Conservation (phyloP, 2,888 invertebrate genomes). For the Corythucha ciliata region DNA sequence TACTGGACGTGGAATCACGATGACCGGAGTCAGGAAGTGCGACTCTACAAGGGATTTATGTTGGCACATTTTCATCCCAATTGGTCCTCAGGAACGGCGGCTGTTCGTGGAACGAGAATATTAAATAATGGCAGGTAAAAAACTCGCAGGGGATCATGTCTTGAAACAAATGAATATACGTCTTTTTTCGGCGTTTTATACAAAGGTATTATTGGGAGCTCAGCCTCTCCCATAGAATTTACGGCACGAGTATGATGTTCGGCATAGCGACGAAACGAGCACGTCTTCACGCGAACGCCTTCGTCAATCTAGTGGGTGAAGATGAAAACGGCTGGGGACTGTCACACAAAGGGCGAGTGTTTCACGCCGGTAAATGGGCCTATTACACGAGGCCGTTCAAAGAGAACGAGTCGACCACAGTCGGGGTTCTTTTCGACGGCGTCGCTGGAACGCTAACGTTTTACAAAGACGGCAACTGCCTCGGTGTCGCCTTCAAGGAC, state of each 20-base stretch:
- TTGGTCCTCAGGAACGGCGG: constrained; percentile 66
- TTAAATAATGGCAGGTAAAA: constrained; percentile 49
- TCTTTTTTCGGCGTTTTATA: too few relatives aligned
- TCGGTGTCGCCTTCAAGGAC: constrained; percentile 62
- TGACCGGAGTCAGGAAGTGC: constrained; percentile 46
- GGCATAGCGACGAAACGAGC: constrained; percentile 53
- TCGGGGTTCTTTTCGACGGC: constrained; percentile 60
- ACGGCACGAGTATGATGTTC: constrained; percentile 69
- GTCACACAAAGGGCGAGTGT: constrained; percentile 60
- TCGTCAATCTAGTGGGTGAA: constrained; percentile 62
- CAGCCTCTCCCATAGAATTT: constrained; percentile 50
- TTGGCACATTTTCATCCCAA: constrained; percentile 65
- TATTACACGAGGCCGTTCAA: constrained; percentile 58
- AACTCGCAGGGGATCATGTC: too few relatives aligned
- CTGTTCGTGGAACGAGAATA: constrained; percentile 54
- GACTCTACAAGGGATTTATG: constrained; percentile 46
- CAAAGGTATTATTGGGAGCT: constrained; percentile 60
- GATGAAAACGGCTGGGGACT: constrained; percentile 61
- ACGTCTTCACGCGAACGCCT: constrained; percentile 55
- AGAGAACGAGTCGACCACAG: constrained; percentile 57
- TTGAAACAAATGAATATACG: too few relatives aligned
- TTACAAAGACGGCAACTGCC: constrained; percentile 57
- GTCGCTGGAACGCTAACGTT: constrained; percentile 58
- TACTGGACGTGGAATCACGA: constrained; percentile 59
- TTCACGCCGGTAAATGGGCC: constrained; percentile 55